phyloP scores from a whole-genome alignment of 2,113 vertebrate species.

The Scalopus aquaticus region DNA sequence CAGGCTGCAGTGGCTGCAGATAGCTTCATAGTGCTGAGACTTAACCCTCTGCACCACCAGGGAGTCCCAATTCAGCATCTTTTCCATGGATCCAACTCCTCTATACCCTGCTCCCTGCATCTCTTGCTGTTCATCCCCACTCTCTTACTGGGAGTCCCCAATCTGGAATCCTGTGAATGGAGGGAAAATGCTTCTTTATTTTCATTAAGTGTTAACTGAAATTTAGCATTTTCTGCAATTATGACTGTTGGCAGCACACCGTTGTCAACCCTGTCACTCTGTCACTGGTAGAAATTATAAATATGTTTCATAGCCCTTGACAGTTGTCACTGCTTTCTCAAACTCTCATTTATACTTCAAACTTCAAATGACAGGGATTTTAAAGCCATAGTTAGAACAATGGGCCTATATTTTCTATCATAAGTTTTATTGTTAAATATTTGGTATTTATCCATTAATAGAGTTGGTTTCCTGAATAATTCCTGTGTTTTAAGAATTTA shows the following conservation, averaged over 20 bases:
- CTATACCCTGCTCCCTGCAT: neutral
- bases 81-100: too few relatives aligned
- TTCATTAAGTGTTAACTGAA: neutral
- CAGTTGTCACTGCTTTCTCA: neutral
- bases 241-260: neutral
- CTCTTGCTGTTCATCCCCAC: neutral
- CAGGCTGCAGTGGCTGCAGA: too few relatives aligned
- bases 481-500: neutral
- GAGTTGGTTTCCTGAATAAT: neutral
- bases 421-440: slow-evolving; percentile 2
- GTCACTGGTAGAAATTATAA: neutral
- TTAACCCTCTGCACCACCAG: too few relatives aligned
- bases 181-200: neutral
- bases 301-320: neutral
- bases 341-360: neutral
- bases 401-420: neutral
- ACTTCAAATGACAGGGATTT: neutral
- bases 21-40: too few relatives aligned
- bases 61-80: neutral
- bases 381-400: neutral
- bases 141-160: neutral
- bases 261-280: too few relatives aligned
- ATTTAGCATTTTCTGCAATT: slow-evolving; percentile 4
- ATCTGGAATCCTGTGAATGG: neutral
- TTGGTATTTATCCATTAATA: neutral